These are phyloP conservation scores for Datnioides undecimradiatus DNA, from an alignment of 2,113 vertebrate genomes.

Conservation along the genomic window DNA sequence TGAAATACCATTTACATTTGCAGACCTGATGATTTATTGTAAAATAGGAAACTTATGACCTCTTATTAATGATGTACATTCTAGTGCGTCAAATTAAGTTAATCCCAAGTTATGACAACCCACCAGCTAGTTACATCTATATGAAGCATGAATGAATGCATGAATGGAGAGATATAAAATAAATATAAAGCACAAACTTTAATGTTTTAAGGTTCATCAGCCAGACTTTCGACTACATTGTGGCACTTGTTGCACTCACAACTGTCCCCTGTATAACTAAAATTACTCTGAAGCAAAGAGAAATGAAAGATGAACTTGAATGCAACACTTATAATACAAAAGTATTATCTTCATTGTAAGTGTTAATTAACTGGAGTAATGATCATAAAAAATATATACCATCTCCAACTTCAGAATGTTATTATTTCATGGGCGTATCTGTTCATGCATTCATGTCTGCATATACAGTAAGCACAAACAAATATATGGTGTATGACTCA, in stretches of 20 bases:
- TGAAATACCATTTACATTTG: not conserved
- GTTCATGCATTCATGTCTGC: not conserved
- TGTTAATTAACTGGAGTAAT: not conserved
- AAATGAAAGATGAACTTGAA: not conserved
- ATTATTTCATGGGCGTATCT: not conserved
- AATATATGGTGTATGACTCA: slow-evolving; percentile 9
- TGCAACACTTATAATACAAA: not conserved
- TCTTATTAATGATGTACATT: not conserved
- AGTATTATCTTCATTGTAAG: not conserved
- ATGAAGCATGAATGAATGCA: not conserved
- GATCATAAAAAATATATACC: not conserved
- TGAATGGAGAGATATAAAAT: no score
- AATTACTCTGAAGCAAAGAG: not conserved
- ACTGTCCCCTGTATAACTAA: not conserved
- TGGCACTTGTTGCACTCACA: not conserved
- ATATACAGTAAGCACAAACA: not conserved
- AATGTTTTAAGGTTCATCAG: not conserved
- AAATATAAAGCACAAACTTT: no score
- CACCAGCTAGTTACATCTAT: not conserved
- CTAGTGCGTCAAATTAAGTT: not conserved
- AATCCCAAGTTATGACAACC: not conserved
- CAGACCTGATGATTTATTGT: not conserved
- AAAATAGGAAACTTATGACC: not conserved
- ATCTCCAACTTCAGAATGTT: not conserved
- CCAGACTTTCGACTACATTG: not conserved